phyloP scores from a whole-genome alignment of 2,888 invertebrate species.

The Caenorhabditis drosophilae region DNA sequence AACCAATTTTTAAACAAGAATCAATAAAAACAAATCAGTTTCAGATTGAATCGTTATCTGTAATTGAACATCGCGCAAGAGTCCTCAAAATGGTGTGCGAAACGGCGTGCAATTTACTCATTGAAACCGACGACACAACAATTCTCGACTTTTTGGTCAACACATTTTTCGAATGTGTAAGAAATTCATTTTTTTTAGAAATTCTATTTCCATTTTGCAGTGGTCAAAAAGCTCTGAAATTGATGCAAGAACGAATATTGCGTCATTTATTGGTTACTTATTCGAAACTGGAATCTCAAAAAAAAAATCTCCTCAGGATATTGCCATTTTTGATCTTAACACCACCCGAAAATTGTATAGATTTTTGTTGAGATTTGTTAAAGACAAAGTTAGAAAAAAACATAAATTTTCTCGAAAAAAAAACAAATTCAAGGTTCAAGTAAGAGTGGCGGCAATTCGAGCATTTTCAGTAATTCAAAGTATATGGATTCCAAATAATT shows the following conservation, averaged over 20 bases:
- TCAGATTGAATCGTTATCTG: slow-evolving; percentile 13
- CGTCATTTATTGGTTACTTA: slow-evolving; percentile 4
- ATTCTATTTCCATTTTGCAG: slow-evolving; percentile 7
- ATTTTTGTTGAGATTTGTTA: neutral
- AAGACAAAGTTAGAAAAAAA: slow-evolving; percentile 7
- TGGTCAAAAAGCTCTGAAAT: slow-evolving; percentile 7
- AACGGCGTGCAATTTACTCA: neutral
- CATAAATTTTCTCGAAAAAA: no score
- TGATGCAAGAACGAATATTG: slow-evolving; percentile 8
- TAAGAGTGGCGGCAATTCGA: slow-evolving; percentile 15
- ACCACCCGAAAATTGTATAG: neutral
- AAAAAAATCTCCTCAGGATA: neutral
- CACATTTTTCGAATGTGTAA: slow-evolving; percentile 10
- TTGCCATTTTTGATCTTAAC: neutral
- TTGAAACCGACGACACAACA: neutral
- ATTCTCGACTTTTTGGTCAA: slow-evolving; percentile 5
- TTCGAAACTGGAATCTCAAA: slow-evolving; percentile 11
- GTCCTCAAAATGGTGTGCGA: slow-evolving; percentile 12
- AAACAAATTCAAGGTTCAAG: no score
- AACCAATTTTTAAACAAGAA: neutral
- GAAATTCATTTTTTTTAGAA: no score
- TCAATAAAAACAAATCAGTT: no score
- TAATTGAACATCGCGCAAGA: slow-evolving; percentile 16
- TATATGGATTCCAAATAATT: slow-evolving; percentile 5
- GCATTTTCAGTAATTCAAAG: slow-evolving; percentile 13